Evolutionary conservation across 2,888 invertebrate genomes (phyloP), one percentile per base, ranked within the genome.

Genomic region (Napeogenes inachia): DNA sequence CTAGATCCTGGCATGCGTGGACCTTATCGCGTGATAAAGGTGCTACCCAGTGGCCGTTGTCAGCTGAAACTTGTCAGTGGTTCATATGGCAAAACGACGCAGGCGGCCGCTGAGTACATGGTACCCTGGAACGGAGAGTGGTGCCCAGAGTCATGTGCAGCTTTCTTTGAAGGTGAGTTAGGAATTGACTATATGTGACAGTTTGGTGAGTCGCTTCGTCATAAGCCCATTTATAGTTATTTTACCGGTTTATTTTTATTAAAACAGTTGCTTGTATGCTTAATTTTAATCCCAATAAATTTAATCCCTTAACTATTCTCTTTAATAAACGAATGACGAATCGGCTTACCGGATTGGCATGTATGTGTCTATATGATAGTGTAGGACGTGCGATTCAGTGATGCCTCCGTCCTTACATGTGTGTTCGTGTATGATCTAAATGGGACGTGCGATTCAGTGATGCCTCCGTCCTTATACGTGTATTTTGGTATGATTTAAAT

Each of bases 21-120:
- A 0, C 70, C 70, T 12, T 70, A 70, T 38, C 53, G 13, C 0
- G 64, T 69, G 0, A 13, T 54, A 0, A 35, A 56, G 8, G 45
- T 54, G 0, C 56, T 67, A 13, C 59, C 69, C 0, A 45, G 45
- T 42, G 59, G 35, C 0, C 61, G 69, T 2, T 67, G 68, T 45
- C 65, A 67, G 56, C 55, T 68, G 47, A 35, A 58, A 13, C 38
- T 70, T 10, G 13, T 70, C 10, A 46, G 54, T n/a, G 69, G 69
- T 2, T 42, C 59, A 2, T 65, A 64, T 55, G 68, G 69, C 0
- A 69, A 71, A 32, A 61, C 60, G 0, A 69, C 69, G 1, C 66
- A 71, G 45, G 67, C 70, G 2, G 68, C 69, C 0, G 69, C 67
- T 0, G 54, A 69, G 42, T 61, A 63, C 47, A 68, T 71, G 68